Base-by-base conservation (phyloP, 2,797 vertebrate genomes). In the Saxicola maurus region DNA sequence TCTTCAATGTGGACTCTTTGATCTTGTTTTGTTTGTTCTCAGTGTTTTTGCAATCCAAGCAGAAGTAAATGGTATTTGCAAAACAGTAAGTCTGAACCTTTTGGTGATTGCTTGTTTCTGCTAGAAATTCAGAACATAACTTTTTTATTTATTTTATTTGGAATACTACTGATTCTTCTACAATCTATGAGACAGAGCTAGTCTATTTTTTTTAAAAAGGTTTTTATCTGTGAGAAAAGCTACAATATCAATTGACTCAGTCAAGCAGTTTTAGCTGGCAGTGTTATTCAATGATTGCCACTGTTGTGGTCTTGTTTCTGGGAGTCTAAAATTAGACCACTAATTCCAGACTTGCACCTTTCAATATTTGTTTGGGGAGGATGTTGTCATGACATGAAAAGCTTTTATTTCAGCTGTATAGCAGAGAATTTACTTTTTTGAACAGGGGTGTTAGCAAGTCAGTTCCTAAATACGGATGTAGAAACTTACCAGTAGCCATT, bases 41-140 rank as follows among this genome's bases (percentile, higher is more conserved):
- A 1, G 1, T 69, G 45, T 87, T 93, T 91, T 86, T 91, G 87
- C 80, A 93, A 60, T 78, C 48, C 37, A 91, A 87, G 94, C 91
- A 95, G 87, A 93, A 87, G 49, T 33, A 92, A 91, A 69, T 66
- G 17, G 6, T 86, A 48, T 87, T 93, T 92, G 67, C 66, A 66
- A 92, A 94, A 76, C 62, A 76, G 46, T 56, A 61, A 87, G 56
- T 69, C 31, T 73, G 56, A 91, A 66, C 25, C 13, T 78, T 87
- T 81, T 28, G 10, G 40, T 83, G 76, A 48, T 56, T 66, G 31
- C 37, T 89, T 16, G 3, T 66, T 73, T 74, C 56, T 87, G 33
- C 40, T 81, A 72, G 42, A 67, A 92, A 73, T 66, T 85, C 59
- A 83, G 48, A 86, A 35, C 10, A 10, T n/a, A 12, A 6, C 3